These are phyloP conservation scores for Dolichoris vasculosae DNA, from an alignment of 1,140 invertebrate species.

Conservation along the genomic window DNA sequence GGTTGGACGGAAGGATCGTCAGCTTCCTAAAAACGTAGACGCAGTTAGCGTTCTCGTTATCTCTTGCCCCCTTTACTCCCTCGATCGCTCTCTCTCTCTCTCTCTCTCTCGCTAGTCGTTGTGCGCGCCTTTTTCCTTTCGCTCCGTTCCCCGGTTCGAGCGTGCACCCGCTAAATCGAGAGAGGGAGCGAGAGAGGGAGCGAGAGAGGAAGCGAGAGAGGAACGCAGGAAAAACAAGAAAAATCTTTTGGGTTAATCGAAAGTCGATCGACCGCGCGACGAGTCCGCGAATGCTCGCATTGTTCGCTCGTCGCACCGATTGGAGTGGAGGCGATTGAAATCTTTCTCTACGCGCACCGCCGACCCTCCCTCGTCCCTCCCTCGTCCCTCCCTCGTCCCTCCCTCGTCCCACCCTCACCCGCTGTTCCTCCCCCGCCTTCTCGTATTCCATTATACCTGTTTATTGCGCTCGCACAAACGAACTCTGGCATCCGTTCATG, in stretches of 20 bases:
- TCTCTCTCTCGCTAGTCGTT: background rate
- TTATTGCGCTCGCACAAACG: slow-evolving; percentile 50
- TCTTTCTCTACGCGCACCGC: slow-evolving; percentile 57
- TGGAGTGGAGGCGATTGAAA: slow-evolving; percentile 66
- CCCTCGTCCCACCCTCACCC: background rate
- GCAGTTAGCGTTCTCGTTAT: slow-evolving; percentile 46
- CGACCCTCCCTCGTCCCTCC: background rate
- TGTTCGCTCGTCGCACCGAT: slow-evolving; percentile 59
- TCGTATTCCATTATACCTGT: slow-evolving; percentile 54
- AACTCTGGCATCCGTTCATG: slow-evolving; percentile 25
- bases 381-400: background rate
- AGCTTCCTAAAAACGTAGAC: slow-evolving; percentile 37
- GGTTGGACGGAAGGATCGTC: background rate
- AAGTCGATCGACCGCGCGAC: slow-evolving; percentile 65
- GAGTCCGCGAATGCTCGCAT: slow-evolving; percentile 62
- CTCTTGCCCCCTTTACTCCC: slow-evolving; percentile 18
- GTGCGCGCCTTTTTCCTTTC: background rate
- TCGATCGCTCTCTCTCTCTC: slow-evolving; percentile 8
- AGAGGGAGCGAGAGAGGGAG: background rate
- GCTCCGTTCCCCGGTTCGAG: background rate
- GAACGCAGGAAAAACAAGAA: slow-evolving; percentile 53
- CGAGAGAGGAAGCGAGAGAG: background rate
- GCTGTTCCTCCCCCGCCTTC: background rate
- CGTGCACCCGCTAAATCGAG: background rate
- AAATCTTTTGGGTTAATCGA: slow-evolving; percentile 66